Evolutionary conservation across 2,888 invertebrate genomes (phyloP).

Genomic region (Cosmorhoe ocellata): DNA sequence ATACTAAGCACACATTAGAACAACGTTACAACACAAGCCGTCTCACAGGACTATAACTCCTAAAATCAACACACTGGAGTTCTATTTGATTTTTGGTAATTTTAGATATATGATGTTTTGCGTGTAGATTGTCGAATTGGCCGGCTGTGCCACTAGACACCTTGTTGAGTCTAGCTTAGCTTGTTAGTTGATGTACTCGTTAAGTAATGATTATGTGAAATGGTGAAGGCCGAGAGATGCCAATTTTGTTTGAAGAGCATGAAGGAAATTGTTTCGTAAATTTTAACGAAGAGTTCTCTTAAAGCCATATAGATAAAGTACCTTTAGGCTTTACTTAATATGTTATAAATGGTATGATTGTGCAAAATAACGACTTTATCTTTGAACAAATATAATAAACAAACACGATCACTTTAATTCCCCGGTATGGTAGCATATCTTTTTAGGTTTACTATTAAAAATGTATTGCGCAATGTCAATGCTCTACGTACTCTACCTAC

Average conservation of each 20-base stretch:
- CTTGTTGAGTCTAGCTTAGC: conserved; percentile 72
- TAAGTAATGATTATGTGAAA: conserved; percentile 51
- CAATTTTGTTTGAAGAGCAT: conserved; percentile 11
- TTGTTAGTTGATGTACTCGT: conserved; percentile 49
- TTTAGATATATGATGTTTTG: conserved; percentile 37
- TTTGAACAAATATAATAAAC: no score
- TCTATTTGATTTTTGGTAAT: conserved; percentile 8
- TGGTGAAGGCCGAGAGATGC: conserved; percentile 31
- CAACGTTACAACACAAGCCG: conserved; percentile 34
- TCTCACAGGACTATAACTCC: conserved; percentile 21
- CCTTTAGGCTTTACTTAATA: no score
- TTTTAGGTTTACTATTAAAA: no score
- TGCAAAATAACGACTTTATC: no score
- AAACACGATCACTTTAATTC: no score
- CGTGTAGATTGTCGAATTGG: conserved; percentile 32
- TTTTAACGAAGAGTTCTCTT: background rate
- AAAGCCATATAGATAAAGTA: background rate
- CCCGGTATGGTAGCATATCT: no score
- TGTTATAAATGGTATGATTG: no score
- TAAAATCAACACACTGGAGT: conserved; percentile 13
- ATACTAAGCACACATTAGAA: conserved; percentile 43
- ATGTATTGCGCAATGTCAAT: no score
- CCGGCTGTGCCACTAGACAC: conserved; percentile 63
- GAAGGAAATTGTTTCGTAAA: conserved; percentile 5
- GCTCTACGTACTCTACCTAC: no score